Evolutionary conservation across 1,140 invertebrate genomes (phyloP).

Genomic region (Melitaea cinxia): DNA sequence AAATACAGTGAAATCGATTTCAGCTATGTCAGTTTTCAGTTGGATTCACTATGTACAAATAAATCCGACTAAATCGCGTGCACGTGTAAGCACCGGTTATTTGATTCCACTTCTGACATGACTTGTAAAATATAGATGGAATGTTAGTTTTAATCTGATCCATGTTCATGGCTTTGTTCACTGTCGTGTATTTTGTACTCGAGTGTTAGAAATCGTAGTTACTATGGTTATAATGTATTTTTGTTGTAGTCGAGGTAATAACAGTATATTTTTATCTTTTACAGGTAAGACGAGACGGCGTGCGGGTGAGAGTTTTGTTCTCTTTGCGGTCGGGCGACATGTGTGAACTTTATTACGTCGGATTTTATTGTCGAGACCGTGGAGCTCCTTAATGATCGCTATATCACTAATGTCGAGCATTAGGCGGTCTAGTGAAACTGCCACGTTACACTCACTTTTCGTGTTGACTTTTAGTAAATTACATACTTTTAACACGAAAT

Average conservation of each 20-base stretch:
- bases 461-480: conserved; percentile 41
- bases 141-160: conserved; percentile 24
- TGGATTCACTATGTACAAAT: conserved; percentile 44
- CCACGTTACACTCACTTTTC: conserved; percentile 21
- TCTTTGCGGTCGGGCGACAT: conserved; percentile 59
- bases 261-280: conserved; percentile 61
- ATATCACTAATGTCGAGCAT: conserved; percentile 45
- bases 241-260: conserved; percentile 8
- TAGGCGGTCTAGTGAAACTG: conserved; percentile 30
- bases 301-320: conserved; percentile 68
- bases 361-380: conserved; percentile 55
- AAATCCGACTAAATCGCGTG: conserved; percentile 42
- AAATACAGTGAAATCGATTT: conserved; percentile 48
- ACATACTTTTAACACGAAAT: conserved; percentile 51
- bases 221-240: neutral
- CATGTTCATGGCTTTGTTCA: conserved; percentile 10
- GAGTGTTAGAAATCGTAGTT: neutral
- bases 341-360: conserved; percentile 70
- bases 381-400: conserved; percentile 43
- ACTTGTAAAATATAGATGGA: conserved; percentile 25
- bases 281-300: conserved; percentile 66
- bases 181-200: conserved; percentile 17
- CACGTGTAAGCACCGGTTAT: conserved; percentile 37
- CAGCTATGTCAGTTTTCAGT: conserved; percentile 46
- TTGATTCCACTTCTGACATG: conserved; percentile 33